Evolutionary conservation across 37 sponge, comb jelly and placozoan species (phyloP), one percentile per base, ranked within the genome.

Genomic region (Spongilla lacustris): DNA sequence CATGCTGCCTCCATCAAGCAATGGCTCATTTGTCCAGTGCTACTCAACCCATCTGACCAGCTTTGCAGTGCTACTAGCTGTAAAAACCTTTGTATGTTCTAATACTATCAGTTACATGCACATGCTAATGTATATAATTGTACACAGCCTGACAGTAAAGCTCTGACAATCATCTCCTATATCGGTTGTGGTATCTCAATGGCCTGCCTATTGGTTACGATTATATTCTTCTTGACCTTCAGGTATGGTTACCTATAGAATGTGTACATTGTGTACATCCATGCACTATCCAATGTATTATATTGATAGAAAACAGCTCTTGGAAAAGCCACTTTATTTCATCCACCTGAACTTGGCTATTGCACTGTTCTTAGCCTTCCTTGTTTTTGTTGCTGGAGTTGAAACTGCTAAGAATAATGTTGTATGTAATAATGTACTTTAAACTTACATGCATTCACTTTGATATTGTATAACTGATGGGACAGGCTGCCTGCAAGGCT

Each of bases 11-110:
- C 21, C 73, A 21, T 9, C 1, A 25, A 72, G 25, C 9, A 80
- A 19, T 46, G 48, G 68, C 23, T 50, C 71, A 9, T 24, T 49
- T 26, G 85, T 85, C 5, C 36, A 73, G 48, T 93, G 93, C 49
- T 8, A 22, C 19, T 86, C 87, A 50, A 71, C 26, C 24, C 93
- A 92, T 41, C 73, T 88, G 38, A 92, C 93, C 32, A 85, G 89
- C 37, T 92, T 92, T 82, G 89, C 93, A 35, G 89, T 92, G 0
- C 80, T 92, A 25, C 83, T 92, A 19, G 89, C 85, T 71, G 85
- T 89, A 25, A 82, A 73, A 28, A 68, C 11, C 19, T 76, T 32
- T 36, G 36, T 72, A 72, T 12, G 31, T 72, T n/a, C 73, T n/a
- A n/a, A 21, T 72, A 21, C 0, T 9, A 33, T 12, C 10, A 32